Evolutionary conservation across 64 coral and sea anemone species (phyloP).

Genomic region (Cladopsammia gracilis): DNA sequence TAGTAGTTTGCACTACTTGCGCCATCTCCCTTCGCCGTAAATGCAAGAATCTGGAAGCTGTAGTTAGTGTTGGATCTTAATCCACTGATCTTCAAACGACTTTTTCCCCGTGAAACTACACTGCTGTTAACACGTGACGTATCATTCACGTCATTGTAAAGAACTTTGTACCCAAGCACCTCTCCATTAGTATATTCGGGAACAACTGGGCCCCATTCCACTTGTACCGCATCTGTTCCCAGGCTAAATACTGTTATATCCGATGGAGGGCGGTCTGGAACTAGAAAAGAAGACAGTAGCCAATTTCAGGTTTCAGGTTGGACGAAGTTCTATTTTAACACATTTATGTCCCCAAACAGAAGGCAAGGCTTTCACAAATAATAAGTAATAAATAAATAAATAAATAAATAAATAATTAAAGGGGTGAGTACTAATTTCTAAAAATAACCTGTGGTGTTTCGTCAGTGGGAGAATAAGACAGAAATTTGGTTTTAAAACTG

Average conservation of each 20-base stretch:
- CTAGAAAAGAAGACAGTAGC: neutral
- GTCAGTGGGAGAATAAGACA: too few relatives aligned
- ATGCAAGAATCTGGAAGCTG: slow-evolving; percentile 3
- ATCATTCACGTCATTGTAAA: neutral
- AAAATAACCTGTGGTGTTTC: too few relatives aligned
- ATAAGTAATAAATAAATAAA: too few relatives aligned
- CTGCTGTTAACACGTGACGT: neutral
- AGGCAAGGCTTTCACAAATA: too few relatives aligned
- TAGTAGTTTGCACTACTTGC: neutral
- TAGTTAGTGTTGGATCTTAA: neutral
- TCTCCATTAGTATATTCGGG: neutral
- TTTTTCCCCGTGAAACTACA: neutral
- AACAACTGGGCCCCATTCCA: neutral
- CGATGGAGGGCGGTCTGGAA: slow-evolving; percentile 13
- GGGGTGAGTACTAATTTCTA: too few relatives aligned
- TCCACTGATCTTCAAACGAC: neutral
- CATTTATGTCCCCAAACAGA: too few relatives aligned
- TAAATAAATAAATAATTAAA: too few relatives aligned
- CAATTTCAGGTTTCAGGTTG: too few relatives aligned
- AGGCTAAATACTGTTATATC: neutral
- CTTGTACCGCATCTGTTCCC: neutral
- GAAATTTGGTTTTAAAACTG: too few relatives aligned
- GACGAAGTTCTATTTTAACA: too few relatives aligned
- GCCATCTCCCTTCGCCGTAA: slow-evolving; percentile 3
- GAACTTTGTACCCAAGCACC: neutral